Conservation (phyloP, 2,888 invertebrate species). For the Acholoe squamosa region DNA sequence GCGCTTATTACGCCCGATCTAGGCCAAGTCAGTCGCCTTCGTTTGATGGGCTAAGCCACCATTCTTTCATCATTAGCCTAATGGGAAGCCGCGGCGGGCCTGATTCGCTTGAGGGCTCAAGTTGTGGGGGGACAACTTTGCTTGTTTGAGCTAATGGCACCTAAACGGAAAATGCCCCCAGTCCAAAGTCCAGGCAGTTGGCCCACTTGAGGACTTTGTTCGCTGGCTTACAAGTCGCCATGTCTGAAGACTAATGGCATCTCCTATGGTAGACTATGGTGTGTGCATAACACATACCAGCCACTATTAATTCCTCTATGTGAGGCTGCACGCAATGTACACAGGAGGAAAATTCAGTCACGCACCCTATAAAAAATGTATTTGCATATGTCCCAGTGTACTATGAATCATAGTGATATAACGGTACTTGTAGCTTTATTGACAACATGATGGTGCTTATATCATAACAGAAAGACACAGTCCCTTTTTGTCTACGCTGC, state of each 20-base stretch:
- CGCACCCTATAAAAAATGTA: neutral
- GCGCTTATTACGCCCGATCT: conserved; percentile 17
- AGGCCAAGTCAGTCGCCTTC: conserved; percentile 52
- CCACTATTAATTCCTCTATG: neutral
- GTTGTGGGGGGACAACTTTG: conserved; percentile 27
- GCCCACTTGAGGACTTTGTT: conserved; percentile 9
- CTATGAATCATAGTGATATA: conserved; percentile 12
- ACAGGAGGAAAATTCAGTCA: neutral
- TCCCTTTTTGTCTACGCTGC: neutral
- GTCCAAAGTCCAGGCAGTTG: neutral
- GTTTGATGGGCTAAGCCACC: neutral
- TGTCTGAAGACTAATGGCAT: neutral
- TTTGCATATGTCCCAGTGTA: neutral
- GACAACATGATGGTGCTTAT: neutral
- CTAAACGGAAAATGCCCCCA: neutral
- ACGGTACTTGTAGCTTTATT: neutral
- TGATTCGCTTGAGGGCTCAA: conserved; percentile 36
- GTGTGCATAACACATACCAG: too few relatives aligned
- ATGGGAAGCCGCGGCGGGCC: neutral
- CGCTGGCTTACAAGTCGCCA: neutral
- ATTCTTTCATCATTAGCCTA: conserved; percentile 50
- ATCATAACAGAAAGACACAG: neutral
- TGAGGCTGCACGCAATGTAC: neutral
- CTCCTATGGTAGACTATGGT: neutral
- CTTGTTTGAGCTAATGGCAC: conserved; percentile 37